Base-by-base conservation (phyloP, 2,888 invertebrate species). In the Drosophila nr. perissopoda region DNA sequence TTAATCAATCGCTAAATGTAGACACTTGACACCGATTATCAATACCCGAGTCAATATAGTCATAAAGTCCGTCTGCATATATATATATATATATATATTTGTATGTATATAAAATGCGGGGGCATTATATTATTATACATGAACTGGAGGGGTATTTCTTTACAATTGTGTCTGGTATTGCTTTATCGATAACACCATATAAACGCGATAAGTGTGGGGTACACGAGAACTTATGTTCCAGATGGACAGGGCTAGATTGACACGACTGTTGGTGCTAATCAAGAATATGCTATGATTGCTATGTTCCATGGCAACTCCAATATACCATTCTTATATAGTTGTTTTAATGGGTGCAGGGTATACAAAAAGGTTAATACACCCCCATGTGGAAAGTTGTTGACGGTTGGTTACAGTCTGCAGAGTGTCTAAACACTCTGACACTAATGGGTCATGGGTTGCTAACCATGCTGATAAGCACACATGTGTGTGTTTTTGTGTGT, bases 401-500 rank as follows among this genome's bases (percentile, higher is more conserved):
- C 66, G 64, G 51, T 54, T 54, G 58, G 45, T 53, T 34, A 40
- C 21, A 34, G n/a, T 56, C n/a, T 25, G 49, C 48, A 45, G 33
- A 40, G 61, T 59, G 62, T 49, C 63, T 52, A 66, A 67, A 69
- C 58, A 67, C 79, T 67, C 74, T 40, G 45, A 45, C 25, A 25
- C 21, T 45, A 45, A 25, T 45, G 45, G 40, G 75, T 59, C 70
- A 66, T 74, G 79, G 77, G 36, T 64, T 70, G 63, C 40, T 70
- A 69, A 59, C 56, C 63, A 77, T 74, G 60, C 36, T 45, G 60
- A 62, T 68, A 73, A 68, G 45, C 56, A 45, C 48, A 54, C 57
- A 36, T 16, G n/a, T n/a, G 8, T 29, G 16, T 57, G 27, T 42
- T 33, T 64, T 69, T 18, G 25, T 36, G 16, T 11, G 29, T 13